phyloP scores from a whole-genome alignment of 2,113 vertebrate species.

The Pimephales promelas region DNA sequence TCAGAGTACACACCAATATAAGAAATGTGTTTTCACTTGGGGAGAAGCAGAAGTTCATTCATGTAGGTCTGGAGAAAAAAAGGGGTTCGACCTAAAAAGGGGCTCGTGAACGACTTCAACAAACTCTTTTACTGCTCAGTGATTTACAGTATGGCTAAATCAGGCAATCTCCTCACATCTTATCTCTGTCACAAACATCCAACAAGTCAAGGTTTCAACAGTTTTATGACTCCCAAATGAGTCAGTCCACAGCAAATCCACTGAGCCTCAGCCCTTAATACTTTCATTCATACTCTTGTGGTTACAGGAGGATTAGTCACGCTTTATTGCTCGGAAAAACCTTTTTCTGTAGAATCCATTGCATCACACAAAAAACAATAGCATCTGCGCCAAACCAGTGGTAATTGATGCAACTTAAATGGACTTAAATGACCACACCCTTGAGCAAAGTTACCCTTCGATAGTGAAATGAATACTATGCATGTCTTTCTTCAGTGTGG shows the following conservation, averaged over 20 bases:
- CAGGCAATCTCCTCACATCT: slow-evolving; percentile 25
- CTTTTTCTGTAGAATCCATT: not conserved
- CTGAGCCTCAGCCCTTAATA: not conserved
- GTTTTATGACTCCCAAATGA: slow-evolving; percentile 26
- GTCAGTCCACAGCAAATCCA: not conserved
- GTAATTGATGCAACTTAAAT: not conserved
- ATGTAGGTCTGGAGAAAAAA: slow-evolving; percentile 2
- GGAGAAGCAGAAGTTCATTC: slow-evolving; percentile 44
- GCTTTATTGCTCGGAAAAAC: not conserved
- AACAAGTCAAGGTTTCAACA: not conserved
- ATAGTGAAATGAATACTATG: slow-evolving; percentile 1
- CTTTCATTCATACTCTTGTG: slow-evolving; percentile 29
- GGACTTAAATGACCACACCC: not conserved
- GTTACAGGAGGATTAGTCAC: slow-evolving; percentile 19
- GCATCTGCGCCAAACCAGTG: not conserved
- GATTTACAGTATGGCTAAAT: slow-evolving; percentile 57
- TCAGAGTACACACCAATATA: slow-evolving; percentile 20
- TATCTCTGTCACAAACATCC: slow-evolving; percentile 53
- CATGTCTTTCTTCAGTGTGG: slow-evolving; percentile 40
- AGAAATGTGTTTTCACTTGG: slow-evolving; percentile 1
- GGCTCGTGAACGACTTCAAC: no score
- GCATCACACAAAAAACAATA: not conserved
- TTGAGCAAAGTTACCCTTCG: not conserved
- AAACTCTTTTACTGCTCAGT: slow-evolving; percentile 64
- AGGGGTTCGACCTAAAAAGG: no score